Evolutionary conservation across 2,797 vertebrate species (phyloP).

Genomic region (Spondyliosoma cantharus): DNA sequence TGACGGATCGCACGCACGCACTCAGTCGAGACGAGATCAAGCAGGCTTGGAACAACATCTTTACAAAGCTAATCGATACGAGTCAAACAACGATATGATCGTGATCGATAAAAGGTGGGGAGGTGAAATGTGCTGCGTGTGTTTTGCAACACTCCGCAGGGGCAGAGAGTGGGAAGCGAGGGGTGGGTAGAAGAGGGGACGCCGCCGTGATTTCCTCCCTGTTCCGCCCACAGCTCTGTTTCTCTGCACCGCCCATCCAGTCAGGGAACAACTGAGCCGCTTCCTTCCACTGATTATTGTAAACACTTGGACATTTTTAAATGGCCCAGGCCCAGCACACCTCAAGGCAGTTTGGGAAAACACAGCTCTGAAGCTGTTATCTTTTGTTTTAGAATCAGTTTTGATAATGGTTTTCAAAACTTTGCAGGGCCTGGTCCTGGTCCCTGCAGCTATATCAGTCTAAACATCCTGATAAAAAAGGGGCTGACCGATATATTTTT

Average conservation of each 20-base stretch:
- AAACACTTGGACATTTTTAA: conserved; percentile 62
- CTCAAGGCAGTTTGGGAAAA: background rate
- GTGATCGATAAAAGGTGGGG: conserved; percentile 13
- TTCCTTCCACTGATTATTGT: conserved; percentile 69
- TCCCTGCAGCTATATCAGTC: too few species aligned
- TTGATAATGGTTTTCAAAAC: background rate
- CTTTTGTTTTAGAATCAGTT: background rate
- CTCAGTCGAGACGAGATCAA: background rate
- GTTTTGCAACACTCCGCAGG: conserved; percentile 30
- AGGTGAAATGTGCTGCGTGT: conserved; percentile 44
- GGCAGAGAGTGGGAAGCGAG: too few species aligned
- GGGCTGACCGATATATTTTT: too few species aligned
- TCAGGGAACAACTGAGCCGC: conserved; percentile 56
- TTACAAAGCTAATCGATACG: conserved; percentile 5
- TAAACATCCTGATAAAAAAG: background rate
- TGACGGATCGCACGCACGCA: conserved; percentile 15
- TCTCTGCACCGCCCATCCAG: conserved; percentile 67
- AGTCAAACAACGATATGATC: conserved; percentile 16
- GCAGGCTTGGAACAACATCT: background rate
- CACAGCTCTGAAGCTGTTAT: background rate
- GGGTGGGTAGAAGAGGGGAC: background rate
- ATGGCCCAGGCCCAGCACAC: conserved; percentile 36
- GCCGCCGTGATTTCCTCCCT: conserved; percentile 58
- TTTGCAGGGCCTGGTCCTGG: background rate
- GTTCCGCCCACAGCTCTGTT: conserved; percentile 58